Percentiles rank a stretch among this genome's conserved stretches.
These are phyloP conservation scores for Bos indicus DNA, from an alignment of 2,113 vertebrate genomes.

Conservation along the genomic window DNA sequence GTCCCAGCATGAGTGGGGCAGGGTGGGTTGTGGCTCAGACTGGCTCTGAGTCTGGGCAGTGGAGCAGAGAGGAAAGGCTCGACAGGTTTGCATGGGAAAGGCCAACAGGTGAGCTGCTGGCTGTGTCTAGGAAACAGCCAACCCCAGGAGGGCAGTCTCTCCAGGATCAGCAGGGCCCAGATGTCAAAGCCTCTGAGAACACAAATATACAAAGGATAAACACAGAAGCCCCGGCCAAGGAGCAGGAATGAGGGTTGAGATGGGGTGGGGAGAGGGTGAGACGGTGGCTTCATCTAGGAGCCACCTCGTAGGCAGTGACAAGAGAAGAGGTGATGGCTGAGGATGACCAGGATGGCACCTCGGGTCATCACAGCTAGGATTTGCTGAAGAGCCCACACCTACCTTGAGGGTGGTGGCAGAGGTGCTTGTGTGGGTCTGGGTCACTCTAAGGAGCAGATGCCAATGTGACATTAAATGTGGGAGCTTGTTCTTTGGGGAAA, in stretches of 20 bases:
- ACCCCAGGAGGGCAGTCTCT: not conserved
- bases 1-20: not conserved
- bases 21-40: not conserved
- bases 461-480: no score
- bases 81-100: not conserved
- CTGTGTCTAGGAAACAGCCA: not conserved
- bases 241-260: not conserved
- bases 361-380: not conserved
- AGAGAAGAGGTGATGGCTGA: not conserved
- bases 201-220: not conserved
- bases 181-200: not conserved
- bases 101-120: not conserved
- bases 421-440: not conserved
- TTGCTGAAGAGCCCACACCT: not conserved
- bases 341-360: not conserved
- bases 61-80: not conserved
- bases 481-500: no score
- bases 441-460: not conserved
- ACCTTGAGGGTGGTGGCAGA: not conserved
- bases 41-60: not conserved
- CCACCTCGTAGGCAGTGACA: not conserved
- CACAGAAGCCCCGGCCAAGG: not conserved
- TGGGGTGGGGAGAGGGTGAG: not conserved
- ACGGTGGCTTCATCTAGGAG: not conserved
- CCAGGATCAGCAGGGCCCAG: not conserved